Conservation (phyloP, 2,113 vertebrate species). For the Natator depressus region DNA sequence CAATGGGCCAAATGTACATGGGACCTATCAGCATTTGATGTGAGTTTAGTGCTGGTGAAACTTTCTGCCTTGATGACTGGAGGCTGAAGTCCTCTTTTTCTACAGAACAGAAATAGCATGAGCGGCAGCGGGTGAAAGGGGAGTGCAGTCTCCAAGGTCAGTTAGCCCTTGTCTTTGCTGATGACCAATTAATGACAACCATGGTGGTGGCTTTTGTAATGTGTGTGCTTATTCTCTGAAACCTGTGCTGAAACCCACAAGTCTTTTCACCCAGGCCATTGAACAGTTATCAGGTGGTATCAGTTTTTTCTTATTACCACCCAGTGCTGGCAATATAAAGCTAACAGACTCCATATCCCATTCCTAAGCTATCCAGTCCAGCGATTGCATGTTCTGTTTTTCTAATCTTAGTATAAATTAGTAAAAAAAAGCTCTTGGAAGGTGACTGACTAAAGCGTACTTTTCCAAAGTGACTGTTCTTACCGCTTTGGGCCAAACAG, state of each 20-base stretch:
- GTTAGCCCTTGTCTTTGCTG: not conserved
- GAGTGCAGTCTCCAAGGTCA: not conserved
- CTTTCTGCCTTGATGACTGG: not conserved
- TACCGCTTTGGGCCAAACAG: not conserved
- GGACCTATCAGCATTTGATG: not conserved
- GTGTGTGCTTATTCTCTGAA: fast-evolving
- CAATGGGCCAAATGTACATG: not conserved
- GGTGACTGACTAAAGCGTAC: not conserved
- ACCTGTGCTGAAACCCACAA: not conserved
- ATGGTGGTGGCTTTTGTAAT: not conserved
- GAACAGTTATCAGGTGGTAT: not conserved
- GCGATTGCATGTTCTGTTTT: not conserved
- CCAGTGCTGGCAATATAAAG: not conserved
- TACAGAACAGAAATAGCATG: not conserved
- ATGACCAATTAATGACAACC: not conserved
- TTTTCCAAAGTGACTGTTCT: not conserved
- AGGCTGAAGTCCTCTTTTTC: fast-evolving
- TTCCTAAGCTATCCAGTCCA: not conserved
- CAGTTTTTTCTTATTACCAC: not conserved
- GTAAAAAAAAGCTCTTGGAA: not conserved
- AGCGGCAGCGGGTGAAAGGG: not conserved
- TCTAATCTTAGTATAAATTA: fast-evolving
- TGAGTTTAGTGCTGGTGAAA: not conserved
- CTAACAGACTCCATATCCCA: not conserved
- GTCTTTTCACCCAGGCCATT: fast-evolving